phyloP scores from a whole-genome alignment of 2,797 vertebrate genomes.

The Cynodonichthys magdalenae region DNA sequence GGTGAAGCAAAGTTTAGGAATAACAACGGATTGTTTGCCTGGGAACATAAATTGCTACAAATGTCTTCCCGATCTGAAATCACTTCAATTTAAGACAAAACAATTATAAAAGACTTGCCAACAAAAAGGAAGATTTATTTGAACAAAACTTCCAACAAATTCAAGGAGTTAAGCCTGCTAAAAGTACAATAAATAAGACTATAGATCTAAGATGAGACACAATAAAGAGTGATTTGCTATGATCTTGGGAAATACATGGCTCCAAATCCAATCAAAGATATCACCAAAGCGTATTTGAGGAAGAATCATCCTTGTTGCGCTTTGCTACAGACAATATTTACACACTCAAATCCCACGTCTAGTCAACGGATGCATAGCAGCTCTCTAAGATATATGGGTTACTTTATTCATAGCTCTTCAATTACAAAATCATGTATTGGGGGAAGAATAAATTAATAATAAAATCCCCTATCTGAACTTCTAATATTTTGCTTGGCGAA shows the following conservation, averaged over 20 bases:
- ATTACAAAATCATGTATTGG: conserved; percentile 84
- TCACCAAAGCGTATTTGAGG: conserved; percentile 78
- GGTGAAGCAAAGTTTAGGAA: conserved; percentile 70
- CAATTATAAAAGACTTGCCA: conserved; percentile 60
- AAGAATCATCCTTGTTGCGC: conserved; percentile 76
- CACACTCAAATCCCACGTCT: conserved; percentile 79
- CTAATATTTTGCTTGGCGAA: conserved; percentile 86
- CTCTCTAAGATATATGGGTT: conserved; percentile 78
- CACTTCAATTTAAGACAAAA: conserved; percentile 55
- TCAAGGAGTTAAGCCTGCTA: conserved; percentile 58
- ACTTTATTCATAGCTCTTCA: conserved; percentile 83
- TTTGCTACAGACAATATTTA: conserved; percentile 79
- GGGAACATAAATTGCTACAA: conserved; percentile 31
- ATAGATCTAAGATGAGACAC: conserved; percentile 69
- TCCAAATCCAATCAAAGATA: conserved; percentile 80
- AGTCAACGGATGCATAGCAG: conserved; percentile 74
- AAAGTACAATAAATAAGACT: conserved; percentile 70
- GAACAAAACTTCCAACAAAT: conserved; percentile 71
- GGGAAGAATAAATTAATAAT: conserved; percentile 84
- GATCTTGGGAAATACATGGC: conserved; percentile 77
- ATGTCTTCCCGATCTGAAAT: conserved; percentile 44
- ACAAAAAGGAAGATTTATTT: conserved; percentile 49
- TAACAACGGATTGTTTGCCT: conserved; percentile 51
- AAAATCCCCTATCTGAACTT: conserved; percentile 82
- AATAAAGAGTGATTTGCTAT: conserved; percentile 77